These are phyloP conservation scores for Macquaria australasica DNA, from an alignment of 2,113 vertebrate species.

Conservation along the genomic window DNA sequence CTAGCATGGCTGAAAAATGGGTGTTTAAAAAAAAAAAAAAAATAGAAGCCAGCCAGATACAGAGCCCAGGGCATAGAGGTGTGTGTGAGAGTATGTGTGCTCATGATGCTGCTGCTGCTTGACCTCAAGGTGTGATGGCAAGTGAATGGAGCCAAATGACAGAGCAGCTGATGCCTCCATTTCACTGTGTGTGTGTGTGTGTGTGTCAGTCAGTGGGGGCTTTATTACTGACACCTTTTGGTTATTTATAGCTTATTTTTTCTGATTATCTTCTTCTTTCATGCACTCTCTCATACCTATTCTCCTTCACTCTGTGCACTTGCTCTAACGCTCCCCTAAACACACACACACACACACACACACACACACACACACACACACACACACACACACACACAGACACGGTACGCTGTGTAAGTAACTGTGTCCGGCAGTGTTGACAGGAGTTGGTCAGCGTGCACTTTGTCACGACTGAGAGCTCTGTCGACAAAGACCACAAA, in stretches of 20 bases:
- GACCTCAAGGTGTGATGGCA: conserved; percentile 73
- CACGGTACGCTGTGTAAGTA: conserved; percentile 29
- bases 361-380: conserved; percentile 7
- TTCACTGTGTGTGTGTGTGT: conserved; percentile 26
- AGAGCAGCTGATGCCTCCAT: conserved; percentile 64
- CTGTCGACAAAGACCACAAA: conserved; percentile 54
- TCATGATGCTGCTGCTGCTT: conserved; percentile 62
- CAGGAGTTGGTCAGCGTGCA: conserved; percentile 63
- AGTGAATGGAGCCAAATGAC: conserved; percentile 63
- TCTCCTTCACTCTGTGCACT: conserved; percentile 50
- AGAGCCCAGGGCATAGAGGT: conserved; percentile 9
- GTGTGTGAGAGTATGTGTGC: conserved; percentile 28
- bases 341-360: background rate
- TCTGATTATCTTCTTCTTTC: conserved; percentile 46
- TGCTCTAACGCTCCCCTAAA: background rate
- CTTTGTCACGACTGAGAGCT: conserved; percentile 78
- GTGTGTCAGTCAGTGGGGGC: conserved; percentile 4
- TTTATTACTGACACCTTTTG: conserved; percentile 35
- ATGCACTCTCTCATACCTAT: conserved; percentile 34
- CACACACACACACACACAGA: conserved; percentile 10
- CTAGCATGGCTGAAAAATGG: background rate
- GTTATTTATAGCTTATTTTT: conserved; percentile 69
- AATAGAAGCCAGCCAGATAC: background rate
- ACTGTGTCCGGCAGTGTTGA: conserved; percentile 66
- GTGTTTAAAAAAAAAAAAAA: background rate